Conservation (phyloP, 1,140 invertebrate genomes). For the Tetranychus urticae region DNA sequence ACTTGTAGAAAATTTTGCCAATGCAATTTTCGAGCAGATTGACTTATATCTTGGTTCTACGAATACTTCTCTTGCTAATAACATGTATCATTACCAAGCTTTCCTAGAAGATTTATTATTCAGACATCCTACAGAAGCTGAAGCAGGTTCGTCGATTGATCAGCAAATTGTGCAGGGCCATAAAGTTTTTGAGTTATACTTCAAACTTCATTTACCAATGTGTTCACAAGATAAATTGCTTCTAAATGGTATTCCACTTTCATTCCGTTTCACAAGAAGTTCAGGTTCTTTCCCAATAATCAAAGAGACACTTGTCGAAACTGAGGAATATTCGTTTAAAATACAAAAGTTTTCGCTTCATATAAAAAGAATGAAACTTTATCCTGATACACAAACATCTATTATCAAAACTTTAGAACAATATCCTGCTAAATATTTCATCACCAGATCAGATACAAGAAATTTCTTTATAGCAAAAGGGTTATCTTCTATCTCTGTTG, state of each 20-base stretch:
- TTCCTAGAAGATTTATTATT: background rate
- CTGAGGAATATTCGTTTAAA: background rate
- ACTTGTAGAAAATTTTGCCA: background rate
- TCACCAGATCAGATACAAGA: background rate
- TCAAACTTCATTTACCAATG: background rate
- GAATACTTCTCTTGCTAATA: background rate
- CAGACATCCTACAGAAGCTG: background rate
- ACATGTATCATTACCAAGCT: background rate
- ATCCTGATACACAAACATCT: background rate
- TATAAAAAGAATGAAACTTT: background rate
- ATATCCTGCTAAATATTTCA: background rate
- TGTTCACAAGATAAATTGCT: background rate
- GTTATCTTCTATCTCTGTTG: background rate
- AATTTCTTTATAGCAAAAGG: background rate
- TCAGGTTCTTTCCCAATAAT: background rate
- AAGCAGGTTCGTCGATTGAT: background rate
- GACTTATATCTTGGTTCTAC: background rate
- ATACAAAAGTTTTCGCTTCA: background rate
- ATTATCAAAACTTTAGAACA: background rate
- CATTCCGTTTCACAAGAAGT: background rate
- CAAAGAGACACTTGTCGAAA: background rate
- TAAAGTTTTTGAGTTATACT: background rate
- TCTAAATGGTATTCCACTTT: background rate
- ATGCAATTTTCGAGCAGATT: background rate
- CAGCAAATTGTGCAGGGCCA: background rate